These are phyloP conservation scores for Timema cristinae DNA, from an alignment of 2,888 invertebrate genomes.

Conservation along the genomic window DNA sequence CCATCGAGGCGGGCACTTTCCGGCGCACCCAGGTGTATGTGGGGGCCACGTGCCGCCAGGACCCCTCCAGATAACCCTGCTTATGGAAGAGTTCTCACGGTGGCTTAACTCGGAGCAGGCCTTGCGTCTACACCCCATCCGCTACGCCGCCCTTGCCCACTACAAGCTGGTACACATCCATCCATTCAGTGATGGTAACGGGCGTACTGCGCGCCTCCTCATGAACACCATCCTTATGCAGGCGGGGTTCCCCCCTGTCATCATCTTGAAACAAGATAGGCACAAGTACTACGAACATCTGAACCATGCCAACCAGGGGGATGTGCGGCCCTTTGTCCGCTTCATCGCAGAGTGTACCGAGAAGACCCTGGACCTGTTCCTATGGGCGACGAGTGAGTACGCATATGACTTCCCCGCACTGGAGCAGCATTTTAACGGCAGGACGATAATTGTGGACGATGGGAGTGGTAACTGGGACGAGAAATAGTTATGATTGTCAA, in stretches of 20 bases:
- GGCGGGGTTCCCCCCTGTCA: conserved; percentile 94
- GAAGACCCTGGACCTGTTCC: conserved; percentile 78
- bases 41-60: conserved; percentile 89
- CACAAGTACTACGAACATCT: conserved; percentile 84
- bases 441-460: conserved; percentile 25
- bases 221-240: conserved; percentile 96
- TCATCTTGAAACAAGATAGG: conserved; percentile 77
- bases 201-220: conserved; percentile 87
- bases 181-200: conserved; percentile 96
- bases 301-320: conserved; percentile 89
- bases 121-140: conserved; percentile 80
- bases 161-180: conserved; percentile 96
- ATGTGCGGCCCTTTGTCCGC: conserved; percentile 90
- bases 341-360: conserved; percentile 94
- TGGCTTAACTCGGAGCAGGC: conserved; percentile 92
- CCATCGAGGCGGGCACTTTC: conserved; percentile 83
- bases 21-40: conserved; percentile 90
- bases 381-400: conserved; percentile 77
- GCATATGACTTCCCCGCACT: conserved; percentile 35
- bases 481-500: neutral
- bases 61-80: conserved; percentile 70
- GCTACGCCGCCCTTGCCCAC: conserved; percentile 92
- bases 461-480: conserved; percentile 13
- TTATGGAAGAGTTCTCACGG: conserved; percentile 85
- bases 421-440: conserved; percentile 26